Conservation (phyloP, 1,140 invertebrate genomes). For the Ceratina australensis region DNA sequence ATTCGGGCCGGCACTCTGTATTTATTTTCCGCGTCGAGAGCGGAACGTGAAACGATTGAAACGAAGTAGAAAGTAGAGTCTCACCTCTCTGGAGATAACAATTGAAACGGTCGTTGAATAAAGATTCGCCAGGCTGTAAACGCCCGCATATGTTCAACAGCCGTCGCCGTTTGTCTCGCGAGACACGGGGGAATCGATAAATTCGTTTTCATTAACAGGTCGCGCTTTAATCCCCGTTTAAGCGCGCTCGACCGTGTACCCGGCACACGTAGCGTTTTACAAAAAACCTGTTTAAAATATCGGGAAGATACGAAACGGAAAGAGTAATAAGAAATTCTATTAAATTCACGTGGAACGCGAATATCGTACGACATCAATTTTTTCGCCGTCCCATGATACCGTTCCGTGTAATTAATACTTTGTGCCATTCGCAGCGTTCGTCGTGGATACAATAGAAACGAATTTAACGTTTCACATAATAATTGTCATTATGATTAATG, state of each 20-base stretch:
- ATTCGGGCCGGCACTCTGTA: too few species aligned
- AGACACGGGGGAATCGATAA: slow-evolving; percentile 5
- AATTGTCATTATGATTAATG: too few species aligned
- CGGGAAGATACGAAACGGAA: background rate
- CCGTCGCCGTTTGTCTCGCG: slow-evolving; percentile 12
- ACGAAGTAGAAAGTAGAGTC: background rate
- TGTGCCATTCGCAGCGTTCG: too few species aligned
- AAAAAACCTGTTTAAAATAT: too few species aligned
- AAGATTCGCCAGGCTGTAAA: slow-evolving; percentile 26
- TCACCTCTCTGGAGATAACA: too few species aligned
- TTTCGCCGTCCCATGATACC: background rate
- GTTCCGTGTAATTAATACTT: background rate
- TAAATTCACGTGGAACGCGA: too few species aligned
- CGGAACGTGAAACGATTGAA: background rate
- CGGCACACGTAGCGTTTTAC: too few species aligned
- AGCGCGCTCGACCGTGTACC: too few species aligned
- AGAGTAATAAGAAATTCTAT: background rate
- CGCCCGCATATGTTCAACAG: slow-evolving; percentile 14
- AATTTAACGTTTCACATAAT: too few species aligned
- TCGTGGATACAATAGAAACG: too few species aligned
- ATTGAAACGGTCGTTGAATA: slow-evolving; percentile 33
- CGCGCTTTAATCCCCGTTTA: background rate
- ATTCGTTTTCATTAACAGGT: background rate
- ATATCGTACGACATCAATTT: background rate
- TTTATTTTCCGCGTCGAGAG: too few species aligned